Base-by-base conservation (phyloP, 2,797 vertebrate species). In the Cyclura pinguis region DNA sequence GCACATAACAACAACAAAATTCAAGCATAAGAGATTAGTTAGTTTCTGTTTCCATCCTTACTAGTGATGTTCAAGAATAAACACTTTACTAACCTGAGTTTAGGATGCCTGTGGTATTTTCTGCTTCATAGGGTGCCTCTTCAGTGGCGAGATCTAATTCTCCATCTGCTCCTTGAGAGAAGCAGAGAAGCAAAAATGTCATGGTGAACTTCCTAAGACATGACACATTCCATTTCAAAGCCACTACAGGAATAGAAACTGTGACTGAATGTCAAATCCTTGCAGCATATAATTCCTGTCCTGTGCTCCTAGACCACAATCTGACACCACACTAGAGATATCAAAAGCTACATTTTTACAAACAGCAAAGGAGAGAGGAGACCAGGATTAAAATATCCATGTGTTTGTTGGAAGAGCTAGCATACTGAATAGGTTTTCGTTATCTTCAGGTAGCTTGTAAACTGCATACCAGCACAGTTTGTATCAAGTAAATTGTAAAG, bases 51-150 rank as follows among this genome's bases (percentile, higher is more conserved):
- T 5, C 38, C n/a, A 24, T 86, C 55, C 16, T n/a, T 86, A 80
- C 80, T n/a, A 62, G 42, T 29, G 38, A 74, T 67, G 18, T 32
- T 47, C 47, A 69, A 91, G 85, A 50, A 38, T 78, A 62, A 89
- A 50, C 69, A 74, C 67, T 64, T 50, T 64, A 96, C 97, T 96
- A 87, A 99, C 98, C 98, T 97, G 98, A 96, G 86, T 97, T 97
- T 94, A 98, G 97, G 52, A 97, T 95, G 92, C 98, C 98, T 0
- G 97, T 98, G 89, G 98, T 97, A 91, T 98, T 98, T 94, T 98
- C 97, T 0, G 76, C 95, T 92, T 95, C 96, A 93, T 96, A 95
- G 88, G 95, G 93, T 3, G 69, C 91, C 42, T 95, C 95, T 35
- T 97, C 96, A 69, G 92, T 92, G 76, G 94, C 88, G 57, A 96